Conservation (phyloP, 2,113 vertebrate genomes). For the Pipra filicauda region DNA sequence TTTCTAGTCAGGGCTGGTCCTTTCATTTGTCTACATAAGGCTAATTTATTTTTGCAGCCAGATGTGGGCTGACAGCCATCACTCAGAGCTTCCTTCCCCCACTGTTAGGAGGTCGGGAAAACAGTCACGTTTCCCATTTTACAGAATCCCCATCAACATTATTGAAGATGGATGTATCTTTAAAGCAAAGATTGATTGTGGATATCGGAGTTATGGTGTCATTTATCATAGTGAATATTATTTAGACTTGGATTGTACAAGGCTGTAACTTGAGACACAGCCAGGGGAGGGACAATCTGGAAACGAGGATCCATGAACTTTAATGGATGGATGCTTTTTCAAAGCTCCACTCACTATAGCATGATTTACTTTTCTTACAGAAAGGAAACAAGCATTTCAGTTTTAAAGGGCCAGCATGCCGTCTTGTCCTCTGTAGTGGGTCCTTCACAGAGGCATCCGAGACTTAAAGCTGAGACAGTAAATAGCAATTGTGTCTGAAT, state of each 20-base stretch:
- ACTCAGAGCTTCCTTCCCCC: slow-evolving; percentile 85
- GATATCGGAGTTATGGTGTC: slow-evolving; percentile 97
- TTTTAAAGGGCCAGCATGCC: slow-evolving; percentile 78
- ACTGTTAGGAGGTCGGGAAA: slow-evolving; percentile 84
- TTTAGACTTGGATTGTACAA: slow-evolving; percentile 96
- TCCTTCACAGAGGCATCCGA: not conserved
- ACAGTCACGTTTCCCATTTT: slow-evolving; percentile 90
- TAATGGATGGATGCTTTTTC: slow-evolving; percentile 89
- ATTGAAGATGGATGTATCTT: slow-evolving; percentile 99
- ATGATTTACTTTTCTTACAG: slow-evolving; percentile 80
- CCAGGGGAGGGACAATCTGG: slow-evolving; percentile 91
- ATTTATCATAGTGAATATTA: slow-evolving; percentile 98
- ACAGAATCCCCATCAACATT: slow-evolving; percentile 97
- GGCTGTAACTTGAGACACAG: slow-evolving; percentile 92
- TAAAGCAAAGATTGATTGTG: slow-evolving; percentile 99
- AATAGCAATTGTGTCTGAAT: slow-evolving; percentile 15
- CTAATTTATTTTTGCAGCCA: slow-evolving; percentile 98
- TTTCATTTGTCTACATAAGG: slow-evolving; percentile 98
- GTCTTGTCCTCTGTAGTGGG: slow-evolving; percentile 35
- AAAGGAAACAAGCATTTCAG: slow-evolving; percentile 72
- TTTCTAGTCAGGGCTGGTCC: slow-evolving; percentile 78
- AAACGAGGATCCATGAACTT: slow-evolving; percentile 85
- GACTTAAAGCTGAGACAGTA: slow-evolving; percentile 32
- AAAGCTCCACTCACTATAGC: slow-evolving; percentile 79
- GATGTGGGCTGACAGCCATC: slow-evolving; percentile 99